Evolutionary conservation across 2,888 invertebrate genomes (phyloP), one percentile per base, ranked within the genome.

Genomic region (Lypha dubia): DNA sequence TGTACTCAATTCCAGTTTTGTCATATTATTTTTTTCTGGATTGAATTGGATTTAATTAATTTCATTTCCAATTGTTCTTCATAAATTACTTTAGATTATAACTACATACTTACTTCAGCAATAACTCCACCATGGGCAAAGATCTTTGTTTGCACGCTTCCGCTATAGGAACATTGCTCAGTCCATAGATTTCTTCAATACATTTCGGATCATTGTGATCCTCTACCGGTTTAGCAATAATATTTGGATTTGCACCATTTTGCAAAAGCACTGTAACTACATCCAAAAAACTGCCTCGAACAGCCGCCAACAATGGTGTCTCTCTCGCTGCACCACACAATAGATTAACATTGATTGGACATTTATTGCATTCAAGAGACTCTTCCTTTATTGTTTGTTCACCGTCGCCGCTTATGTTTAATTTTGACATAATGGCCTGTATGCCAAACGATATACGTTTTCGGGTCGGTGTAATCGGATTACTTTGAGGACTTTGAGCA

Each of bases 391-490:
- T 93, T 1, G 41, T 20, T 24, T 91, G 92, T 35, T 93, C 93
- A 38, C 93, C 94, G 85, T 93, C 93, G 24, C 94, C 93, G 62
- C 91, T 91, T 79, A 95, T 94, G 88, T 95, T 97, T 70, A 98
- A 93, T 87, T 96, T 95, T 63, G 96, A 96, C 94, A 98, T 97
- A 63, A 98, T 95, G 28, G 96, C 96, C 89, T 97, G 97, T 85
- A 98, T 97, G 0, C 97, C 97, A 88, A 96, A 95, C 0, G 97
- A 97, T 87, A 98, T 96, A 84, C 96, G 94, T 86, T 95, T 94
- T 62, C 95, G 94, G 3, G 93, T 95, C 9, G 91, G 91, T 62
- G 92, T 92, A 22, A 91, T 89, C n/a, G 90, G 90, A 88, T 89
- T 93, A 84, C 86, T 92, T 89, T 86, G 89, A 1, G 90, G 88